Conservation (phyloP, 2,797 vertebrate species). For the Podargus strigoides region DNA sequence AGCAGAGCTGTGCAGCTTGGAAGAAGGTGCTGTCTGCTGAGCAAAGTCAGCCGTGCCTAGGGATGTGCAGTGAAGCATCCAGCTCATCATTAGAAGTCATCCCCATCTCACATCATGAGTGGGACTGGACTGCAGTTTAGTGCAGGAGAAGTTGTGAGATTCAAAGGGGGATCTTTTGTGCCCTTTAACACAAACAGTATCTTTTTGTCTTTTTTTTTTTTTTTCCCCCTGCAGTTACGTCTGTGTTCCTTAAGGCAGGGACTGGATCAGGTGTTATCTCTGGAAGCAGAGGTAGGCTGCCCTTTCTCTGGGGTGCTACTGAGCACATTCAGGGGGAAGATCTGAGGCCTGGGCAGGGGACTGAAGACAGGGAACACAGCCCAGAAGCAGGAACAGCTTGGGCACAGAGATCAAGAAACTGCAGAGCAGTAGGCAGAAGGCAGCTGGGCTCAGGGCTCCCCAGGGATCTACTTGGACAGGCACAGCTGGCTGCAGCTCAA, state of each 20-base stretch:
- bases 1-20: not conserved
- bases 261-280: not conserved
- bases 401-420: not conserved
- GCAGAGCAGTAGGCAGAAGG: not conserved
- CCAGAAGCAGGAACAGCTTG: not conserved
- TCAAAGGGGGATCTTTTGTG: not conserved
- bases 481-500: constrained; percentile 33
- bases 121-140: not conserved
- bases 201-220: not conserved
- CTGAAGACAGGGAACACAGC: not conserved
- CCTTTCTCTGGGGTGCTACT: not conserved
- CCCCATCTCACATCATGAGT: not conserved
- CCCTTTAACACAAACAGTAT: not conserved
- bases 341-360: not conserved
- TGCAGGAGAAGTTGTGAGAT: not conserved
- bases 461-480: not conserved
- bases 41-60: not conserved
- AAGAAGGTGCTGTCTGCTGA: not conserved
- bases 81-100: rapidly evolving
- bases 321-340: not conserved
- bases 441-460: not conserved
- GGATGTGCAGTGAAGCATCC: not conserved
- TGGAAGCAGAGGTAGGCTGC: not conserved
- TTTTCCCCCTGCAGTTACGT: not conserved
- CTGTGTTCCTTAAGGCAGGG: not conserved